Base-by-base conservation (phyloP, 2,797 vertebrate species). In the Chromobotia macracanthus region DNA sequence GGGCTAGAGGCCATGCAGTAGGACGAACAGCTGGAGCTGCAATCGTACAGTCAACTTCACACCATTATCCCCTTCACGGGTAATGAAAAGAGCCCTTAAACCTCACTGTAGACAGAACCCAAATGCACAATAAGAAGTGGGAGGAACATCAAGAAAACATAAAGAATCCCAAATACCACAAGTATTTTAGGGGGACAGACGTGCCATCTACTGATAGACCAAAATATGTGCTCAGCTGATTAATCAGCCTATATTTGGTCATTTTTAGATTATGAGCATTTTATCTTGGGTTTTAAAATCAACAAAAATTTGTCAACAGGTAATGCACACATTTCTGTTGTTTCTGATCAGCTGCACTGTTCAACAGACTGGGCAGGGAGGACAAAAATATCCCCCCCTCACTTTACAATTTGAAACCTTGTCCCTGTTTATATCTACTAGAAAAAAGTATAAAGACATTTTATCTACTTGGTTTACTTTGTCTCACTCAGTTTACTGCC, bases 21-120 rank as follows among this genome's bases (percentile, higher is more conserved):
- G 67, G 68, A 65, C 11, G 75, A 19, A 25, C 35, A 25, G 68
- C 48, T 72, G 60, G 69, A 71, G 58, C 64, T 35, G 21, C 65
- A 64, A 38, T 75, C 80, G 69, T 79, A 75, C 65, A 71, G 70
- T 41, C 44, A 53, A 72, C 46, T 58, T 55, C 66, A 75, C 65
- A 63, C 38, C 61, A 58, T 69, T 68, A 64, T 38, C 69, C 41
- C 69, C 61, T 64, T 41, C 53, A 63, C 12, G 55, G 46, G 15
- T 72, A 70, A 64, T 81, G 73, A 86, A 83, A 66, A 64, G 76
- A 68, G 51, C 65, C 44, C 66, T 81, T 60, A 71, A 19, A 83
- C n/a, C 11, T 55, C 65, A 41, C 10, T 67, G 46, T 25, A 67
- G 41, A 76, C 61, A 51, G n/a, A 61, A 63, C 41, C 68, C 61